Evolutionary conservation across 2,888 invertebrate species (phyloP).

Genomic region (Gonocerus acuteangulatus): DNA sequence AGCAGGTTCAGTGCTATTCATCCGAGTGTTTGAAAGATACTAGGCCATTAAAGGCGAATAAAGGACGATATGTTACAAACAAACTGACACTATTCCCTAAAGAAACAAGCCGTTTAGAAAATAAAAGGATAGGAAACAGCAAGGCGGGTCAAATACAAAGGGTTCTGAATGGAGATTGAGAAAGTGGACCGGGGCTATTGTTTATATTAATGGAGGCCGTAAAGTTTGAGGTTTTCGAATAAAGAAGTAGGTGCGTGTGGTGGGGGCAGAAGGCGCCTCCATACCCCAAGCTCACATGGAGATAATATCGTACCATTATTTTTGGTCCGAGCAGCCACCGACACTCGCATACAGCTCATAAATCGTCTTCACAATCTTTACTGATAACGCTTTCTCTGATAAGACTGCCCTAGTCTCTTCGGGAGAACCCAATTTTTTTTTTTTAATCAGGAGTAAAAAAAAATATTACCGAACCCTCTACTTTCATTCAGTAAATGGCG

Average conservation of each 20-base stretch:
- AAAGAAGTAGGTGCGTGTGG: not conserved
- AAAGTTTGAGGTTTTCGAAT: conserved; percentile 4
- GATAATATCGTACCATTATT: conserved; percentile 16
- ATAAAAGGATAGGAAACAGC: not conserved
- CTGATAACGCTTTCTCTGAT: no score
- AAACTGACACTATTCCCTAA: no score
- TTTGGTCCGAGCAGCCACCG: conserved; percentile 8
- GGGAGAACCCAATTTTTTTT: no score
- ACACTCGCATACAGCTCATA: not conserved
- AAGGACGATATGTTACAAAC: no score
- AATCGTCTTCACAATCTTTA: not conserved
- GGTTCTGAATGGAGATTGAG: conserved; percentile 6
- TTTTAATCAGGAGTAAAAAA: no score
- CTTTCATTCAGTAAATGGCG: no score
- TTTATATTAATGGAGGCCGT: conserved; percentile 14
- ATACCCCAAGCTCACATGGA: conserved; percentile 5
- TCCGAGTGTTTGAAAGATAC: no score
- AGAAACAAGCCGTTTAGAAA: not conserved
- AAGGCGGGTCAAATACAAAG: not conserved
- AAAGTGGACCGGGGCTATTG: conserved; percentile 3
- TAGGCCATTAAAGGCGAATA: no score
- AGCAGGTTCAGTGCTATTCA: no score
- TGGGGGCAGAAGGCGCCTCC: conserved; percentile 7
- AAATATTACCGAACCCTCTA: no score
- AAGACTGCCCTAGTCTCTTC: no score